Percentiles rank a stretch among this genome's conserved stretches.
Conservation (phyloP, 2,113 vertebrate genomes). For the Dromiciops gliroides region DNA sequence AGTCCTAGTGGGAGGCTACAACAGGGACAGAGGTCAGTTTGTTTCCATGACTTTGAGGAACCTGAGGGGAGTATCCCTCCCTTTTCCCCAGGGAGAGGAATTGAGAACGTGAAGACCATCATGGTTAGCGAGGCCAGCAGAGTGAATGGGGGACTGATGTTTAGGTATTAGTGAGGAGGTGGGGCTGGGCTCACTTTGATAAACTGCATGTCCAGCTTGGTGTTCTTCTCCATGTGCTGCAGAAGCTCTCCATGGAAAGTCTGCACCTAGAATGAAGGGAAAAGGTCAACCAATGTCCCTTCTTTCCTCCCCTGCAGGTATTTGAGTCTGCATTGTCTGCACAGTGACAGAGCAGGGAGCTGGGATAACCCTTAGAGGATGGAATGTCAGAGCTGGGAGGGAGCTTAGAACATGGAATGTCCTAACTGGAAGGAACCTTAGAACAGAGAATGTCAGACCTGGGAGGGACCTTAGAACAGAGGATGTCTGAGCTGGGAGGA, state of each 20-base stretch:
- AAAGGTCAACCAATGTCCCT: background rate
- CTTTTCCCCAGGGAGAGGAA: background rate
- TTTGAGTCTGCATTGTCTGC: too few relatives aligned
- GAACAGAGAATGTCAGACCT: too few relatives aligned
- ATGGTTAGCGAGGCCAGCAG: background rate
- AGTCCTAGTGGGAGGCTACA: background rate
- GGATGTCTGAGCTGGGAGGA: background rate
- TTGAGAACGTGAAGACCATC: background rate
- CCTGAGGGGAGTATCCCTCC: background rate
- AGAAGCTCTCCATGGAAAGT: slow-evolving; percentile 94
- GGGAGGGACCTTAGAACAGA: too few relatives aligned
- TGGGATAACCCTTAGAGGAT: background rate
- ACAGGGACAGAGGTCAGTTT: background rate
- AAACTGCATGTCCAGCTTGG: slow-evolving; percentile 95
- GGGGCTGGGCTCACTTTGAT: slow-evolving; percentile 88
- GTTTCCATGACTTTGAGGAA: background rate
- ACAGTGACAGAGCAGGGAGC: background rate
- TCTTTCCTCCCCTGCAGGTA: rapidly evolving
- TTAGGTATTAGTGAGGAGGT: background rate
- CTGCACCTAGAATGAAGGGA: slow-evolving; percentile 84
- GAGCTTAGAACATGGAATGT: too few relatives aligned
- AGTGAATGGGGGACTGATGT: background rate
- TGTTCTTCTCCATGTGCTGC: slow-evolving; percentile 97
- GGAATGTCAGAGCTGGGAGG: too few relatives aligned
- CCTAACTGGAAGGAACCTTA: too few relatives aligned